Base-by-base conservation (phyloP, 2,797 vertebrate species). In the Hoplostethus atlanticus region DNA sequence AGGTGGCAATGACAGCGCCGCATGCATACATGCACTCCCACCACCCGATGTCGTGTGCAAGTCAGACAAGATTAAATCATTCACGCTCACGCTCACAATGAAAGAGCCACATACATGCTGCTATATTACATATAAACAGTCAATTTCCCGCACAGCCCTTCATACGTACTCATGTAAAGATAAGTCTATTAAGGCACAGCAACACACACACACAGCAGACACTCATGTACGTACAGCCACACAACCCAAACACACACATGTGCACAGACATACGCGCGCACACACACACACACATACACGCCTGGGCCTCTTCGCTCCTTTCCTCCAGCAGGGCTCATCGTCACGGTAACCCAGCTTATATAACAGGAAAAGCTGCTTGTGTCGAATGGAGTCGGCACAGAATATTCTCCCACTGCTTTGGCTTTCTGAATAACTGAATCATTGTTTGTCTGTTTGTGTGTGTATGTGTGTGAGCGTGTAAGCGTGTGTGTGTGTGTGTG, bases 331-430 rank as follows among this genome's bases (percentile, higher is more conserved):
- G 69, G 68, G 40, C 82, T 87, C 82, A 80, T 86, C 57, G 48
- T 79, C 80, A 79, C 80, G 9, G 83, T 86, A 85, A 89, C 84
- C 61, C 66, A 9, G 73, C 86, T 94, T 92, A 92, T 72, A 79
- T 91, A 91, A 91, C 69, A 7, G 65, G 77, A 81, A 91, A 91
- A 92, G 86, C 88, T 77, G 84, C 84, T 90, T 87, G 86, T 84
- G 83, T 88, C 79, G 84, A 88, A 77, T 10, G 50, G 74, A 88
- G 78, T 74, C 51, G 76, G 83, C 68, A 53, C 54, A 51, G 54
- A 75, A 82, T 64, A 81, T 77, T 87, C 79, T 88, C 84, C 63
- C 60, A 71, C 69, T 55, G 71, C 76, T 65, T 73, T 83, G 71
- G 80, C 69, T 87, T 76, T 82, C 44, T 74, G 73, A 72, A 84